phyloP scores from a whole-genome alignment of 2,113 vertebrate genomes.

The Urocynchramus pylzowi region DNA sequence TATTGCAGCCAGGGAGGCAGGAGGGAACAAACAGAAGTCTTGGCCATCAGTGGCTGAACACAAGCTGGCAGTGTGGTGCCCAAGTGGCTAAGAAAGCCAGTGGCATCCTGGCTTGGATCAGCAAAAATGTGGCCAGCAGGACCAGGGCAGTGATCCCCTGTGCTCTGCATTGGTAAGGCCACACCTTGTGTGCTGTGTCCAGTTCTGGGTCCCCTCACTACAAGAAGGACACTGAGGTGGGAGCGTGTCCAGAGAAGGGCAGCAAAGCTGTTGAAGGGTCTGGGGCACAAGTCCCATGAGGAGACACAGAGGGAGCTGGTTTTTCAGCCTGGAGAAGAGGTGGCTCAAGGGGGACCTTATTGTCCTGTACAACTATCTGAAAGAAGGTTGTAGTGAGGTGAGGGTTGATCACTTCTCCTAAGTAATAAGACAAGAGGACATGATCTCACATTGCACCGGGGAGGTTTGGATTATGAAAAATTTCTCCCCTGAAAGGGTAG shows the following conservation, averaged over 20 bases:
- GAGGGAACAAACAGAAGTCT: not conserved
- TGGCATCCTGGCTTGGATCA: not conserved
- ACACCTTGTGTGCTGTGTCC: fast-evolving
- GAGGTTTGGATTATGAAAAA: not conserved
- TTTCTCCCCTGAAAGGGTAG: not conserved
- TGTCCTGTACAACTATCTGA: not conserved
- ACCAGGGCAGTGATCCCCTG: not conserved
- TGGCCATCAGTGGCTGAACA: not conserved
- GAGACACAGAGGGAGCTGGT: not conserved
- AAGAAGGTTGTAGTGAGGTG: not conserved
- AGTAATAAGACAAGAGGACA: not conserved
- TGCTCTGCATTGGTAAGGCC: fast-evolving
- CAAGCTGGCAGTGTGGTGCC: not conserved
- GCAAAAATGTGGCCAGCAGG: not conserved
- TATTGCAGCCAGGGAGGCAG: not conserved
- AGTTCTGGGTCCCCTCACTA: not conserved
- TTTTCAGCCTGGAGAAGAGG: not conserved
- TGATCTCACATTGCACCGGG: not conserved
- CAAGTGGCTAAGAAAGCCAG: not conserved
- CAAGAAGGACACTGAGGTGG: too few relatives aligned
- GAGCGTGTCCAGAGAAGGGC: not conserved
- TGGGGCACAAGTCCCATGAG: not conserved
- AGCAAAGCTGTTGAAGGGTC: not conserved
- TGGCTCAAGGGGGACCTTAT: not conserved
- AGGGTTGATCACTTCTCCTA: not conserved